Conservation (phyloP, 2,113 vertebrate genomes). For the Nestor notabilis region DNA sequence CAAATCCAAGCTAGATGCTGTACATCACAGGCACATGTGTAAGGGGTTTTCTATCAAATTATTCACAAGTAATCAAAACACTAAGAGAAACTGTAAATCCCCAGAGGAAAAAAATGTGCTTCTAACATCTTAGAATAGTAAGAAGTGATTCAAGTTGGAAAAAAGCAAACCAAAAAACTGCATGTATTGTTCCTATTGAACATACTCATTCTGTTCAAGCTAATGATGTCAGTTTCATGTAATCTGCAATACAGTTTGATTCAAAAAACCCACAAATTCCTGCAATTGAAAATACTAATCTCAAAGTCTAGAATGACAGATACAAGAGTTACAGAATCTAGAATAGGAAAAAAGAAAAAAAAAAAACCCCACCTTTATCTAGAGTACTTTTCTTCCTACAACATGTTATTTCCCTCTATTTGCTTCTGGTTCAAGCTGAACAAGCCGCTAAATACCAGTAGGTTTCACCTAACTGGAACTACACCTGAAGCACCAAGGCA, state of each 20-base stretch:
- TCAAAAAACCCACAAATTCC: not conserved
- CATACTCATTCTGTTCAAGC: not conserved
- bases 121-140: constrained; percentile 14
- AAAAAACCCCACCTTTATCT: not conserved
- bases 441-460: not conserved
- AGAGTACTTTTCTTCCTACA: not conserved
- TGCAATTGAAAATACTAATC: not conserved
- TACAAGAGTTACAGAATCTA: not conserved
- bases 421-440: not conserved
- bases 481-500: not conserved
- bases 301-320: not conserved
- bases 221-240: not conserved
- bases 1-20: constrained; percentile 24
- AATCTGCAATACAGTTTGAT: not conserved
- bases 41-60: constrained; percentile 35
- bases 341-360: not conserved
- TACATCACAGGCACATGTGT: not conserved
- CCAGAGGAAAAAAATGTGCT: constrained; percentile 36
- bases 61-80: constrained; percentile 51
- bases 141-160: constrained; percentile 14
- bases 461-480: not conserved
- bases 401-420: not conserved
- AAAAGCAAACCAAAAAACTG: not conserved
- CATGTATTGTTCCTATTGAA: not conserved
- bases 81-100: constrained; percentile 37